Evolutionary conservation across 2,888 invertebrate species (phyloP), one percentile per base, ranked within the genome.

Genomic region (Carabus problematicus): DNA sequence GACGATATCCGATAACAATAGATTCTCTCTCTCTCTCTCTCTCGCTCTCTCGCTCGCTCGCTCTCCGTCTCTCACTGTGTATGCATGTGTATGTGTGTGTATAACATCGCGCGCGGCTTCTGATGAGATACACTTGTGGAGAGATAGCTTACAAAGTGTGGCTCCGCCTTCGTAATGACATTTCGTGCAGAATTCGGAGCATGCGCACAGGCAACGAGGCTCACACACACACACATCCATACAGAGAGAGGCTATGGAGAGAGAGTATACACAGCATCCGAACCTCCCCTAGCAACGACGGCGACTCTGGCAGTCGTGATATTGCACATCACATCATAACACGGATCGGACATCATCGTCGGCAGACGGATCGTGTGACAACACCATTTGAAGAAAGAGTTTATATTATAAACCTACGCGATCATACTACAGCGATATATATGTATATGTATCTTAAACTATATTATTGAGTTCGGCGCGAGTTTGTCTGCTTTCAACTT

Each of bases 271-370:
- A 63, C 66, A 68, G 71, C 70, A 71, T 72, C 74, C 70, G 77
- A 74, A 75, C 81, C 80, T 78, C 80, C 81, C 81, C 78, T 80
- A 80, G 79, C 80, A 79, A 81, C 80, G 76, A 78, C 61, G 73
- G 70, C 71, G 70, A 59, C 68, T 70, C 59, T 63, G 71, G 41
- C 59, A 40, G 3, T 29, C 6, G 29, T 29, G 29, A 29, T 29
- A 29, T n/a, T n/a, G n/a, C n/a, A n/a, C n/a, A n/a, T 29, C 29
- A 29, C 29, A 29, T 29, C 29, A 29, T 29, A 29, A 29, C 29
- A 29, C 29, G 58, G 12, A 14, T 16, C 29, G 58, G 12, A 14
- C 55, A 19, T 16, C 14, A 16, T n/a, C 19, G 14, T 14, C n/a
- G 8, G 12, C 64, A 68, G 72, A 29, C 54, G 19, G 29, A 54